Base-by-base conservation (phyloP, 2,113 vertebrate species). In the Barbus barbus region DNA sequence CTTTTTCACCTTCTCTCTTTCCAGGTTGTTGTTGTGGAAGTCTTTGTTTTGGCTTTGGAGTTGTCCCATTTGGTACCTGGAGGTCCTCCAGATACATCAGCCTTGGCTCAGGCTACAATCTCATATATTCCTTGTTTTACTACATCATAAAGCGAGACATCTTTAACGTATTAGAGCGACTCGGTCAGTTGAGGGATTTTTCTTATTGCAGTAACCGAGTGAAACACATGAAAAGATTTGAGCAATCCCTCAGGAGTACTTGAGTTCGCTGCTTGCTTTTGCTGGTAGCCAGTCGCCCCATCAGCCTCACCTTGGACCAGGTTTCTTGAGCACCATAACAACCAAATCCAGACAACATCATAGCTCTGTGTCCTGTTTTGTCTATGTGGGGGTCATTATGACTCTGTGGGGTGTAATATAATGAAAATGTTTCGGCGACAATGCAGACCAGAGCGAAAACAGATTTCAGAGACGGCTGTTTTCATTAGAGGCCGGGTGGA, bases 401-500 rank as follows among this genome's bases (percentile, higher is more conserved):
- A 82, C 89, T 91, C 91, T 89, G 31, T 28, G 88, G 87, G 90
- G 90, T 91, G 90, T 89, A 75, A 89, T 88, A 87, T 92, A 91
- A 93, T 93, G 89, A 91, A 92, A 91, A 93, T 91, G 91, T 93
- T 93, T 91, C 90, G 90, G 90, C 91, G 93, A 89, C 90, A 90
- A 87, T 83, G 85, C 26, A 89, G 87, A 73, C 65, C 82, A 86
- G 90, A 89, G 86, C 89, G 83, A 91, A 92, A 91, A 92, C 92
- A 91, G 87, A 79, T 88, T 90, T 81, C 26, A 85, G 85, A 89
- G 90, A 89, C 90, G 89, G 82, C 87, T 51, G 38, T 63, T 53
- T 85, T 72, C 82, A 83, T 87, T 85, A 2, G 44, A 88, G 89
- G 89, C 87, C 72, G 56, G 80, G 86, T 82, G 84, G 81, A 85